phyloP scores from a whole-genome alignment of 2,888 invertebrate species.

The Taphrorychus bicolor region DNA sequence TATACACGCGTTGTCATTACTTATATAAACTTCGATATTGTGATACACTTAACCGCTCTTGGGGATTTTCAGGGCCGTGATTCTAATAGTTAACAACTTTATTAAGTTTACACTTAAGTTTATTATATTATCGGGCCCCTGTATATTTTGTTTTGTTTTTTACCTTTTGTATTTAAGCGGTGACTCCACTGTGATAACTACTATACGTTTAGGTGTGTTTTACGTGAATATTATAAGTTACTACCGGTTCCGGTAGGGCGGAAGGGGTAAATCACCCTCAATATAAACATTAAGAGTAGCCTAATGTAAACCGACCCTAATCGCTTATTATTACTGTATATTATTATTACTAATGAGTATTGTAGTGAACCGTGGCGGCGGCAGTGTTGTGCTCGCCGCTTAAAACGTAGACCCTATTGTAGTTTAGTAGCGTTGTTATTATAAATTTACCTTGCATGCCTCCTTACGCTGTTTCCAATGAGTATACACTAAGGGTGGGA shows the following conservation, averaged over 20 bases:
- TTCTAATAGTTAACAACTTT: not conserved
- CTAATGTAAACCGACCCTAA: slow-evolving; percentile 49
- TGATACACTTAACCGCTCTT: not conserved
- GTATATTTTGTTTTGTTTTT: slow-evolving; percentile 6
- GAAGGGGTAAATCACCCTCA: slow-evolving; percentile 34
- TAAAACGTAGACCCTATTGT: slow-evolving; percentile 55
- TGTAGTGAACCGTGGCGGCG: not conserved
- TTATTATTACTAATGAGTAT: slow-evolving; percentile 52
- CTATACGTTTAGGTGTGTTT: slow-evolving; percentile 31
- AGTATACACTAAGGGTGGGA: slow-evolving; percentile 47
- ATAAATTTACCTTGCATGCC: slow-evolving; percentile 58
- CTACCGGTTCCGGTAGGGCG: not conserved
- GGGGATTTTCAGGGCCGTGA: not conserved
- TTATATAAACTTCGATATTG: not conserved
- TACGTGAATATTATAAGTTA: not conserved
- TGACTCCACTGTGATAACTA: slow-evolving; percentile 42
- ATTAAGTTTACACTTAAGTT: not conserved
- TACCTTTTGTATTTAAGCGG: slow-evolving; percentile 31
- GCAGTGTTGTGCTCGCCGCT: not conserved
- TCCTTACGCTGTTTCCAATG: slow-evolving; percentile 50
- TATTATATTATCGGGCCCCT: slow-evolving; percentile 10
- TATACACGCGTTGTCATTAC: not conserved
- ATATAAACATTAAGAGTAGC: not conserved
- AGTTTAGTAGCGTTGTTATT: slow-evolving; percentile 57
- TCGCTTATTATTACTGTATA: slow-evolving; percentile 48